These are phyloP conservation scores for Acrobasis consociella DNA, from an alignment of 2,888 invertebrate genomes.

Conservation along the genomic window DNA sequence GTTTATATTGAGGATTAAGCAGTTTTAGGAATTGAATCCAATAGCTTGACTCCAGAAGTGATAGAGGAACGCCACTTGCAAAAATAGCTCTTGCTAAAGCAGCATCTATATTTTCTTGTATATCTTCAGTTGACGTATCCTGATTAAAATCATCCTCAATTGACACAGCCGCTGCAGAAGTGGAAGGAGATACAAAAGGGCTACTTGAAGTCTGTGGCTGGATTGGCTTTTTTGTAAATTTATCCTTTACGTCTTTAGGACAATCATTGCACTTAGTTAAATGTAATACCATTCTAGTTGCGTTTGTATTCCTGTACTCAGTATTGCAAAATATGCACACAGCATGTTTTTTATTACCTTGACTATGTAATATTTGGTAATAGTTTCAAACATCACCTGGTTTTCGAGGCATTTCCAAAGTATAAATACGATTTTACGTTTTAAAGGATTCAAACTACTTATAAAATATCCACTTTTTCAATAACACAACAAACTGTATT, in stretches of 20 bases:
- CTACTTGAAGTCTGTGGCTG: too few species aligned
- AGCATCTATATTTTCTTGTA: conserved; percentile 16
- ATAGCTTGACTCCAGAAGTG: conserved; percentile 14
- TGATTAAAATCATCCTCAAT: too few species aligned
- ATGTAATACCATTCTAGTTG: conserved; percentile 1
- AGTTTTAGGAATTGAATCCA: conserved; percentile 13
- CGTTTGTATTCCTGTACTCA: conserved; percentile 5
- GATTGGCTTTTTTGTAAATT: too few species aligned
- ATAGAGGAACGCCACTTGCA: conserved; percentile 19
- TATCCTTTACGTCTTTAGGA: conserved; percentile 11
- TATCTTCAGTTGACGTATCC: neutral
- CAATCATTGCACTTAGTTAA: conserved; percentile 6
- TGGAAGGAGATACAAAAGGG: too few species aligned
- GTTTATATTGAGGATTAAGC: conserved; percentile 16
- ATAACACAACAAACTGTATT: too few species aligned
- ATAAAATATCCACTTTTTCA: too few species aligned
- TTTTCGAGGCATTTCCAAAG: neutral
- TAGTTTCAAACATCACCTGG: neutral
- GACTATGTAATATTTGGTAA: neutral
- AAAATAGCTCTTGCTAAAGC: conserved; percentile 23
- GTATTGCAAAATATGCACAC: conserved; percentile 10
- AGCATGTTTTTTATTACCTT: neutral
- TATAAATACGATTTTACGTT: too few species aligned
- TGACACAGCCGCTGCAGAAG: too few species aligned
- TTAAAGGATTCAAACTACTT: too few species aligned